Percentiles rank a stretch among this genome's conserved stretches.
These are phyloP conservation scores for Himalopsyche tibetana DNA, from an alignment of 2,888 invertebrate species.

Conservation along the genomic window DNA sequence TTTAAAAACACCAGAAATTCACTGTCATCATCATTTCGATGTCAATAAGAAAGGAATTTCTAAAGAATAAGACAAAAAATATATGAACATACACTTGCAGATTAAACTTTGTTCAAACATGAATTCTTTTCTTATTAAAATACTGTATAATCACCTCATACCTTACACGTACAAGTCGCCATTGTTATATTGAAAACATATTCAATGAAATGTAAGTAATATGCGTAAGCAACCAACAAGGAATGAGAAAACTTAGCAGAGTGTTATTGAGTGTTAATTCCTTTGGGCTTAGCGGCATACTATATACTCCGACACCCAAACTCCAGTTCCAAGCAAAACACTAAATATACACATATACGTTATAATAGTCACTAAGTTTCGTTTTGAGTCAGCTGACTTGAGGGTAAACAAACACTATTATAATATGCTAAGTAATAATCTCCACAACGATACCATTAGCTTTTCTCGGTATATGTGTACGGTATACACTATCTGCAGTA, in stretches of 20 bases:
- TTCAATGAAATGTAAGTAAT: slow-evolving; percentile 20
- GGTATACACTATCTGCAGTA: too few relatives aligned
- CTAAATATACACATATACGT: not conserved
- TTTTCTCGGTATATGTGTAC: not conserved
- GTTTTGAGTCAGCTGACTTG: slow-evolving; percentile 3
- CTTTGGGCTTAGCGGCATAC: slow-evolving; percentile 6
- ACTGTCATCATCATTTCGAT: too few relatives aligned
- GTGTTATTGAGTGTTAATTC: slow-evolving; percentile 25
- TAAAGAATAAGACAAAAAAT: too few relatives aligned
- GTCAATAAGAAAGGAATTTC: too few relatives aligned
- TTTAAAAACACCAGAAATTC: too few relatives aligned
- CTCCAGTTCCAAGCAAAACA: slow-evolving; percentile 8
- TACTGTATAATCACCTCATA: too few relatives aligned
- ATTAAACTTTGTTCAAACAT: too few relatives aligned
- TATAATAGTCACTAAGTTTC: slow-evolving; percentile 17
- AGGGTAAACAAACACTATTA: not conserved
- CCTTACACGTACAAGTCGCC: not conserved
- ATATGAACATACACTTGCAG: too few relatives aligned
- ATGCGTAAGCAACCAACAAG: not conserved
- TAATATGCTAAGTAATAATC: slow-evolving; percentile 2
- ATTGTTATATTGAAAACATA: slow-evolving; percentile 33
- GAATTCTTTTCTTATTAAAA: too few relatives aligned
- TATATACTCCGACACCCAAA: not conserved
- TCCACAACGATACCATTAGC: not conserved
- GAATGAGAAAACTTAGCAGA: slow-evolving; percentile 16